Percentiles rank a stretch among this genome's conserved stretches.
These are phyloP conservation scores for Macrotrachela quadricornifera DNA, from an alignment of 1,140 invertebrate species.

Conservation along the genomic window DNA sequence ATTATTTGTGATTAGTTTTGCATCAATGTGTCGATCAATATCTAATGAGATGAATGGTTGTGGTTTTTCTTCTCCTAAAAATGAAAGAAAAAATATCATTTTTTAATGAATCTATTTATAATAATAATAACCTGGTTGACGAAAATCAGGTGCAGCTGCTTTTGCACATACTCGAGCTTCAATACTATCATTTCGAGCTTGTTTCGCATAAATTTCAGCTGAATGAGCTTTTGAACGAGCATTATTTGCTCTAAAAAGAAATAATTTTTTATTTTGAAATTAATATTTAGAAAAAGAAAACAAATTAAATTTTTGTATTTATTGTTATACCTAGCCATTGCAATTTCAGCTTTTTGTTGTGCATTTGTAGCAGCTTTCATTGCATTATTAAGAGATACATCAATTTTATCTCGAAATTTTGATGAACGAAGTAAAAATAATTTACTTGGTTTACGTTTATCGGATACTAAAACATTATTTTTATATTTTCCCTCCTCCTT, in stretches of 20 bases:
- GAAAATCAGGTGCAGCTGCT: conserved; percentile 61
- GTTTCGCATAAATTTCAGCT: conserved; percentile 66
- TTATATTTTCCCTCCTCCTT: conserved; percentile 97
- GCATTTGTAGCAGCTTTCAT: conserved; percentile 88
- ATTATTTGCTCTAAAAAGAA: conserved; percentile 59
- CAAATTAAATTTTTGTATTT: neutral
- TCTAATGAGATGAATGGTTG: too few relatives aligned
- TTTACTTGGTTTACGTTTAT: conserved; percentile 78
- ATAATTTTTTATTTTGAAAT: neutral
- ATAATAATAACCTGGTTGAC: conserved; percentile 4
- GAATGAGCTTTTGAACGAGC: conserved; percentile 82
- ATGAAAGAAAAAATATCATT: too few relatives aligned
- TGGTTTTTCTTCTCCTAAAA: too few relatives aligned
- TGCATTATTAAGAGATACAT: conserved; percentile 75
- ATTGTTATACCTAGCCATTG: conserved; percentile 53
- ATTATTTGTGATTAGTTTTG: too few relatives aligned
- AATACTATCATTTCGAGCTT: conserved; percentile 79
- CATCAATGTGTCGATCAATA: too few relatives aligned
- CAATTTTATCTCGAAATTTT: conserved; percentile 85
- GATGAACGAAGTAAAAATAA: conserved; percentile 84
- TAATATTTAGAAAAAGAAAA: neutral
- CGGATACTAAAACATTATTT: conserved; percentile 89
- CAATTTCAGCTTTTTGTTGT: conserved; percentile 92
- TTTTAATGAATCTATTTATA: too few relatives aligned
- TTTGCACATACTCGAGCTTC: conserved; percentile 69